phyloP scores from a whole-genome alignment of 1,140 invertebrate species.

The Apis cerana region DNA sequence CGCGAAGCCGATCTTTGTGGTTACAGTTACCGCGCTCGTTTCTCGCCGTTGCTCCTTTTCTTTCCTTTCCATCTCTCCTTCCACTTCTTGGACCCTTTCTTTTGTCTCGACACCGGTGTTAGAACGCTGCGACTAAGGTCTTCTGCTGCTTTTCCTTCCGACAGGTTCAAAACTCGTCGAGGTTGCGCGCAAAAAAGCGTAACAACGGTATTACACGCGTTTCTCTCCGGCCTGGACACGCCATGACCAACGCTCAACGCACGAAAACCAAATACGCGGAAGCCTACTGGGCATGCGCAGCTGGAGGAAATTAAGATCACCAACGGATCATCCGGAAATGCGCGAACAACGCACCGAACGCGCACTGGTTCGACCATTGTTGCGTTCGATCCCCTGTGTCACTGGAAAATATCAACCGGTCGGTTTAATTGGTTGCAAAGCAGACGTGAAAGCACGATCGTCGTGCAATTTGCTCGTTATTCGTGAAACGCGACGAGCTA shows the following conservation, averaged over 20 bases:
- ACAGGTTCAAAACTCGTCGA: slow-evolving; percentile 3
- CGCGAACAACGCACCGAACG: not conserved
- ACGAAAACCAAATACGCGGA: slow-evolving; percentile 40
- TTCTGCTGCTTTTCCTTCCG: slow-evolving; percentile 9
- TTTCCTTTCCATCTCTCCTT: not conserved
- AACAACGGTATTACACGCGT: not conserved
- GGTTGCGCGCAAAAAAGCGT: slow-evolving; percentile 22
- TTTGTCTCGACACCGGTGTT: not conserved
- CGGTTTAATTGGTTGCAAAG: not conserved
- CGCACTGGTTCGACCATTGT: not conserved
- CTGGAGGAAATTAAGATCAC: slow-evolving; percentile 20
- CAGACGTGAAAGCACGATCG: not conserved
- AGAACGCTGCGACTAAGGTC: not conserved
- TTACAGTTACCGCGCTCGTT: slow-evolving; percentile 65
- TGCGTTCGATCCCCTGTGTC: not conserved
- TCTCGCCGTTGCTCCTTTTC: slow-evolving; percentile 39
- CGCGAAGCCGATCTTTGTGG: slow-evolving; percentile 38
- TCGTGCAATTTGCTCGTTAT: slow-evolving; percentile 19
- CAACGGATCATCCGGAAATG: not conserved
- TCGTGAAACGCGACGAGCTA: slow-evolving; percentile 12
- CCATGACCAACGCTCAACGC: not conserved
- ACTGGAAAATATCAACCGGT: not conserved
- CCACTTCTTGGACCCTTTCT: not conserved
- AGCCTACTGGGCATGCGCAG: not conserved
- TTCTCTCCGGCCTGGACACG: not conserved